A percentile compares a stretch with the other conserved stretches of the same genome.
Conservation (phyloP, 1,140 invertebrate genomes). For the Drosophila sturtevanti region DNA sequence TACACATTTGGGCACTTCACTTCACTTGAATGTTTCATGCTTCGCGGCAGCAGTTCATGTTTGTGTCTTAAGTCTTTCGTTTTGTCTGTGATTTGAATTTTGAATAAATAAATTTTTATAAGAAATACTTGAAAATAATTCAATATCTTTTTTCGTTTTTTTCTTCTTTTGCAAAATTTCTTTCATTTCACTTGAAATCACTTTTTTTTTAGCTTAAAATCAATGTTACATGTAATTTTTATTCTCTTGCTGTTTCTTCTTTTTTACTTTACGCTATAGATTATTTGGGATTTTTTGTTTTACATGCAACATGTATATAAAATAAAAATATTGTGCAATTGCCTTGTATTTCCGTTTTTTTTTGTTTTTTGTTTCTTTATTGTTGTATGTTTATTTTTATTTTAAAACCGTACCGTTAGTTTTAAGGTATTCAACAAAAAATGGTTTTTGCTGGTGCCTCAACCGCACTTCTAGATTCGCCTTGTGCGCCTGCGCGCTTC, state of each 20-base stretch:
- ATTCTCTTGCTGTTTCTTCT: neutral
- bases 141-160: neutral
- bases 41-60: conserved; percentile 55
- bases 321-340: neutral
- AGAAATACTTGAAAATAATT: conserved; percentile 4
- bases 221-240: too few species aligned
- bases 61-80: conserved; percentile 74
- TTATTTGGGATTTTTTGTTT: too few species aligned
- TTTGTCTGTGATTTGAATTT: conserved; percentile 15
- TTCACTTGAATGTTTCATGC: conserved; percentile 58
- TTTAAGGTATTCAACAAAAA: conserved; percentile 8
- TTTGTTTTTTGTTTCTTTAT: neutral
- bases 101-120: conserved; percentile 11
- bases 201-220: too few species aligned
- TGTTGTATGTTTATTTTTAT: neutral
- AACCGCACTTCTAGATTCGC: conserved; percentile 58
- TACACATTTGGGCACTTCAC: conserved; percentile 8
- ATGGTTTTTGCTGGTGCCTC: conserved; percentile 27
- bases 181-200: too few species aligned
- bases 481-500: conserved; percentile 54
- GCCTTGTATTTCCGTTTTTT: neutral
- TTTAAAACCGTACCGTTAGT: conserved; percentile 27
- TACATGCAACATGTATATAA: too few species aligned
- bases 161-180: too few species aligned
- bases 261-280: neutral